Conservation (phyloP, 2,888 invertebrate genomes). For the Ephialtes manifestator region DNA sequence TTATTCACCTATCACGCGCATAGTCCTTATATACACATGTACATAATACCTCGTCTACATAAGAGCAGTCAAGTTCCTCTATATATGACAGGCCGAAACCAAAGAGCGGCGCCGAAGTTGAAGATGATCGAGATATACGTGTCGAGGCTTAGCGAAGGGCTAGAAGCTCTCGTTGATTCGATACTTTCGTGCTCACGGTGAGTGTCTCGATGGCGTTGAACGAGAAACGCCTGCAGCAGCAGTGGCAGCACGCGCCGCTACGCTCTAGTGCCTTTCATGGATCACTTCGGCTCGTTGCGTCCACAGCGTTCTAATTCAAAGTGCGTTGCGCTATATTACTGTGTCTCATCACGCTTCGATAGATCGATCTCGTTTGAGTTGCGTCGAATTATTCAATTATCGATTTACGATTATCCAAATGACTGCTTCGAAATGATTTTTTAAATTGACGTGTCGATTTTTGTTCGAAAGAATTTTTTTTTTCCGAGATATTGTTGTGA, state of each 20-base stretch:
- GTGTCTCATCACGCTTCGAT: slow-evolving; percentile 19
- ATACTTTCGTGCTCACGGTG: slow-evolving; percentile 31
- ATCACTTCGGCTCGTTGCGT: slow-evolving; percentile 48
- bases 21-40: slow-evolving; percentile 1
- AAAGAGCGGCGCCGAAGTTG: slow-evolving; percentile 38
- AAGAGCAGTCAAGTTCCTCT: slow-evolving; percentile 20
- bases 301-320: slow-evolving; percentile 7
- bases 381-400: neutral
- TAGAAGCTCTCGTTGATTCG: slow-evolving; percentile 35
- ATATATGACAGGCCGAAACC: neutral
- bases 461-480: too few species aligned
- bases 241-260: slow-evolving; percentile 37
- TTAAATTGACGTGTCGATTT: too few species aligned
- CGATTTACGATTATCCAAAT: neutral
- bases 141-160: neutral
- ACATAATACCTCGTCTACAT: slow-evolving; percentile 12
- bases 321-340: slow-evolving; percentile 18
- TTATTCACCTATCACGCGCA: slow-evolving; percentile 61
- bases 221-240: slow-evolving; percentile 41
- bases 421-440: neutral
- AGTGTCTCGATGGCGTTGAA: slow-evolving; percentile 22
- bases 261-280: slow-evolving; percentile 55
- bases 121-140: slow-evolving; percentile 15
- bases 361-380: slow-evolving; percentile 29
- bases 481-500: too few species aligned